phyloP scores from a whole-genome alignment of 2,113 vertebrate genomes.

The Potamarius usumacintae region DNA sequence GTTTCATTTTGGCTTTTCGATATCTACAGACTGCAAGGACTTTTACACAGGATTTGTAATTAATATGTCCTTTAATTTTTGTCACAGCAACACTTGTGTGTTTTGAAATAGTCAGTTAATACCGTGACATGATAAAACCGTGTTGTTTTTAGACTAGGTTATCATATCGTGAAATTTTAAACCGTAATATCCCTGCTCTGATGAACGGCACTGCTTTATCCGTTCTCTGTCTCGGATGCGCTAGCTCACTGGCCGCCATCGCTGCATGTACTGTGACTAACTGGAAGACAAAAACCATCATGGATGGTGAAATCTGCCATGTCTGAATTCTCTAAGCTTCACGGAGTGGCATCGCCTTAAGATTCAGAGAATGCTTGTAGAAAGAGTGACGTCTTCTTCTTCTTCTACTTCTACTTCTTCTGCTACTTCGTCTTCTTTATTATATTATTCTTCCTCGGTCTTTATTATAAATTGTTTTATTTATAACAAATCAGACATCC shows the following conservation, averaged over 20 bases:
- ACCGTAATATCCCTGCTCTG: neutral
- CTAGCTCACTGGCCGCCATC: constrained; percentile 34
- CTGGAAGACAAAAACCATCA: constrained; percentile 30
- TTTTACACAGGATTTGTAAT: neutral
- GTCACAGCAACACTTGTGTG: neutral
- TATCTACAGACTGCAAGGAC: neutral
- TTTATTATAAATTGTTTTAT: constrained; percentile 50
- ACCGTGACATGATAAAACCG: neutral
- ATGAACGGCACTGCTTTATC: constrained; percentile 8
- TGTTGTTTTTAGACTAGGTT: neutral
- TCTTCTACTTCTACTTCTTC: constrained; percentile 14
- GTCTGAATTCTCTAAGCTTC: constrained; percentile 39
- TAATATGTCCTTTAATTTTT: neutral
- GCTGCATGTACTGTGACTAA: constrained; percentile 48
- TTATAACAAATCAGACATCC: constrained; percentile 55
- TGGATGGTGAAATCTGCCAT: constrained; percentile 18
- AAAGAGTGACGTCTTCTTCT: constrained; percentile 25
- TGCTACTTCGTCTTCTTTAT: too few relatives aligned
- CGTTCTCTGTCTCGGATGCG: constrained; percentile 6
- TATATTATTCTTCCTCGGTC: neutral
- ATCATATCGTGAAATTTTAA: neutral
- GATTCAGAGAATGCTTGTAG: constrained; percentile 43
- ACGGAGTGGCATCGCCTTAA: constrained; percentile 51
- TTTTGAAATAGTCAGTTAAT: neutral
- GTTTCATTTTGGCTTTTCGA: neutral